Percentiles rank a stretch among this genome's conserved stretches.
These are phyloP conservation scores for Drosophila bifasciata DNA, from an alignment of 1,140 invertebrate species.

Conservation along the genomic window DNA sequence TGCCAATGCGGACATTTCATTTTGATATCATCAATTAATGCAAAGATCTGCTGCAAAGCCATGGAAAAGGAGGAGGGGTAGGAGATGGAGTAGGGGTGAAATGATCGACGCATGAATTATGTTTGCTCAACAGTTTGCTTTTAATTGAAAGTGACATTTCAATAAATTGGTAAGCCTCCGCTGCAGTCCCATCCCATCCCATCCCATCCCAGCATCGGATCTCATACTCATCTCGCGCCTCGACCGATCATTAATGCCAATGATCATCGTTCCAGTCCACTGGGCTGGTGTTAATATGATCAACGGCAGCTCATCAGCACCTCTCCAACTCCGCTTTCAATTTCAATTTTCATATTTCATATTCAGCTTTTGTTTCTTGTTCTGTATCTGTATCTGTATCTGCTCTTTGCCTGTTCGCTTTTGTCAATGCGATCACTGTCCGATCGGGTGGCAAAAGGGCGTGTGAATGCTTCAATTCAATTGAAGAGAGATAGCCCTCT, in stretches of 20 bases:
- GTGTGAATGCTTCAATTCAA: slow-evolving; percentile 70
- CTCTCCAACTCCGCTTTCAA: slow-evolving; percentile 58
- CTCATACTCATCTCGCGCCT: slow-evolving; percentile 19
- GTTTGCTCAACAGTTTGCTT: slow-evolving; percentile 78
- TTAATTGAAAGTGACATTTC: slow-evolving; percentile 82
- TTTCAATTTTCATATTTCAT: slow-evolving; percentile 29
- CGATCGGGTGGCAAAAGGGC: slow-evolving; percentile 77
- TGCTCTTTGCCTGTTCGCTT: slow-evolving; percentile 9
- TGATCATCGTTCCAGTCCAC: slow-evolving; percentile 49
- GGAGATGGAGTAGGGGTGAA: too few species aligned
- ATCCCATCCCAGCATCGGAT: slow-evolving; percentile 14
- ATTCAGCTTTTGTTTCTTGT: slow-evolving; percentile 19
- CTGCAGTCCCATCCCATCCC: slow-evolving; percentile 5
- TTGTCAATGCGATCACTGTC: slow-evolving; percentile 35
- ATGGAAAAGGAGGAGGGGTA: neutral
- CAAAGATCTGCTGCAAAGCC: slow-evolving; percentile 36
- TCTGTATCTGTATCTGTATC: slow-evolving; percentile 8
- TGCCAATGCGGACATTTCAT: slow-evolving; percentile 77
- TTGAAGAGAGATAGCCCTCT: slow-evolving; percentile 19
- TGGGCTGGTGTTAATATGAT: slow-evolving; percentile 69
- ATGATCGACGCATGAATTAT: slow-evolving; percentile 75
- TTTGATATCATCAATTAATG: slow-evolving; percentile 80
- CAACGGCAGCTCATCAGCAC: slow-evolving; percentile 80
- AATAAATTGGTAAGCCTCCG: slow-evolving; percentile 73
- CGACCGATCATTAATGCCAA: slow-evolving; percentile 60